phyloP scores from a whole-genome alignment of 2,797 vertebrate genomes.

The Anguilla pacifica region DNA sequence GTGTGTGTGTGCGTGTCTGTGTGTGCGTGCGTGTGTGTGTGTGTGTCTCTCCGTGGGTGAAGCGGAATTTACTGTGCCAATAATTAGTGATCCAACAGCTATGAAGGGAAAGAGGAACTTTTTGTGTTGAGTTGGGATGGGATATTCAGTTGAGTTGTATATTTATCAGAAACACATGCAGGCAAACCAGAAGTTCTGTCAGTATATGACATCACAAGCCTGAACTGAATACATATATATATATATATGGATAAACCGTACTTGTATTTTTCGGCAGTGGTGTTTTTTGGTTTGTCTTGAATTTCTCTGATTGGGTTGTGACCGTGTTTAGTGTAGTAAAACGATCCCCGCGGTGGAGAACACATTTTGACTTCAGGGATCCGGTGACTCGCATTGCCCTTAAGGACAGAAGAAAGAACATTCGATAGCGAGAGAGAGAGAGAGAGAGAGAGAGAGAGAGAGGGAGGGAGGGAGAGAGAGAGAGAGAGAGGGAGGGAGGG shows the following conservation, averaged over 20 bases:
- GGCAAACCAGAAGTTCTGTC: not conserved
- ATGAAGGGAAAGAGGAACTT: constrained; percentile 7
- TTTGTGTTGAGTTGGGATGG: not conserved
- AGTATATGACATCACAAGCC: not conserved
- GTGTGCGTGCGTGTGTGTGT: not conserved
- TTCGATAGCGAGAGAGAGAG: not conserved
- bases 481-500: too few species aligned
- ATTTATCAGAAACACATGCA: not conserved
- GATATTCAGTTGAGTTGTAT: not conserved
- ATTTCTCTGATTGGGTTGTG: not conserved
- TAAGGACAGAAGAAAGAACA: not conserved
- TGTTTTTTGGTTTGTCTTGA: not conserved
- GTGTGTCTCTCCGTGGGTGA: not conserved
- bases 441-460: too few species aligned
- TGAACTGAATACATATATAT: not conserved
- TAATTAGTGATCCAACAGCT: not conserved
- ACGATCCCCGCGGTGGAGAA: not conserved
- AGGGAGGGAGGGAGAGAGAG: too few species aligned
- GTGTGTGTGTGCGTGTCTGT: too few species aligned
- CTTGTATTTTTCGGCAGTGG: not conserved
- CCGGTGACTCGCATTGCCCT: not conserved
- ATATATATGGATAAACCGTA: not conserved
- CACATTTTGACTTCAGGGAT: not conserved
- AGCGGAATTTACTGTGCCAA: not conserved
- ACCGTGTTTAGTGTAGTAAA: not conserved